Conservation (phyloP, 2,888 invertebrate species). For the Tetheella fluctuosa region DNA sequence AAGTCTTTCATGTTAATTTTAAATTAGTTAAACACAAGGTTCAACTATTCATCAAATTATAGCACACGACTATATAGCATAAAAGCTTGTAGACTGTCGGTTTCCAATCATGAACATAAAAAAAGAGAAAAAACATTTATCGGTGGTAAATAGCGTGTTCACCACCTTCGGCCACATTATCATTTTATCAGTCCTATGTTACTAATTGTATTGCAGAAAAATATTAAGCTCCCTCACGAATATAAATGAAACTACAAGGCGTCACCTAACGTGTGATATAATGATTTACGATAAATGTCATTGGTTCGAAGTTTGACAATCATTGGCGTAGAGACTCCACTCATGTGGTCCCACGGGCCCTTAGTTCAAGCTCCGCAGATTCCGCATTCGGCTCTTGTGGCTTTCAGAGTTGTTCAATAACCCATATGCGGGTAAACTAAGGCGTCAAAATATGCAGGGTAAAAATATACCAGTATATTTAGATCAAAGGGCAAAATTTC, state of each 20-base stretch:
- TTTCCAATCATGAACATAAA: no score
- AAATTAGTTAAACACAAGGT: no score
- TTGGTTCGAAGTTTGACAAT: slow-evolving; percentile 9
- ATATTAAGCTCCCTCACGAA: no score
- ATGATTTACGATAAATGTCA: slow-evolving; percentile 5
- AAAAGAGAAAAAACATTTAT: no score
- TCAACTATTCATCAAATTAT: no score
- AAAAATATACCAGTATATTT: slow-evolving; percentile 6
- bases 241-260: not conserved
- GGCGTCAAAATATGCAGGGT: slow-evolving; percentile 9
- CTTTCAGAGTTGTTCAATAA: slow-evolving; percentile 28
- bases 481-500: slow-evolving; percentile 4
- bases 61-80: no score
- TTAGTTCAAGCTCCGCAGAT: slow-evolving; percentile 39
- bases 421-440: slow-evolving; percentile 29
- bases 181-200: no score
- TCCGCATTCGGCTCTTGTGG: slow-evolving; percentile 40
- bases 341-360: slow-evolving; percentile 29
- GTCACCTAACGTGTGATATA: not conserved
- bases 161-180: no score
- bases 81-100: no score
- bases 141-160: no score
- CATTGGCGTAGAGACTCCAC: slow-evolving; percentile 12
- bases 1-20: no score
- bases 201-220: no score